These are phyloP conservation scores for Cetoscarus ocellatus DNA, from an alignment of 2,797 vertebrate species.

Conservation along the genomic window DNA sequence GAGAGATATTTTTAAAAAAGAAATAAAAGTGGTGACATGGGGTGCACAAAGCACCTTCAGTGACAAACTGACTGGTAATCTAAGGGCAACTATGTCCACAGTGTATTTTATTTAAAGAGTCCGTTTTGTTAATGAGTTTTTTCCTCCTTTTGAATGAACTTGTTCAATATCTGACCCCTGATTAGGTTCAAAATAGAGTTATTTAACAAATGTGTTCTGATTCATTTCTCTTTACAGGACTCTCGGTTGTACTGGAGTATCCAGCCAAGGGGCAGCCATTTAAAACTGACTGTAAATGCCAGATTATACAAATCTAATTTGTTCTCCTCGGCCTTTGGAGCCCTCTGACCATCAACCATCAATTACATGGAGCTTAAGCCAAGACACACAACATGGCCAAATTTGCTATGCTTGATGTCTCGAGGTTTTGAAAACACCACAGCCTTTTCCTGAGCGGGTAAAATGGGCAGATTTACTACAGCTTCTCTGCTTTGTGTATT, in stretches of 20 bases:
- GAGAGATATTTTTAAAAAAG: no score
- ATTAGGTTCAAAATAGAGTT: no score
- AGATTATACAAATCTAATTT: slow-evolving; percentile 51
- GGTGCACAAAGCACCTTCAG: no score
- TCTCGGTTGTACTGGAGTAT: neutral
- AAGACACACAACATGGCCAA: slow-evolving; percentile 46
- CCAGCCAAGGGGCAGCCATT: slow-evolving; percentile 39
- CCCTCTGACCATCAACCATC: slow-evolving; percentile 26
- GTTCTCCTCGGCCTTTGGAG: slow-evolving; percentile 36
- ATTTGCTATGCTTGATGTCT: slow-evolving; percentile 30
- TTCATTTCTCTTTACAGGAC: no score
- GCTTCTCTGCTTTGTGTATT: slow-evolving; percentile 63
- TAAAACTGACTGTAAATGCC: slow-evolving; percentile 40
- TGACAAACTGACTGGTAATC: no score
- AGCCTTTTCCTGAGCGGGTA: slow-evolving; percentile 28
- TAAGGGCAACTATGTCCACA: no score
- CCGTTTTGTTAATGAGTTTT: no score
- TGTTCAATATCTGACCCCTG: no score
- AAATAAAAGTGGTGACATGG: no score
- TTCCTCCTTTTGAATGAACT: no score
- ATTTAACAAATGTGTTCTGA: no score
- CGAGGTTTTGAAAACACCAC: slow-evolving; percentile 19
- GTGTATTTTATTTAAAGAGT: no score
- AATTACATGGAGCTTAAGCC: slow-evolving; percentile 23
- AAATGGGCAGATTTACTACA: slow-evolving; percentile 43